A percentile compares a stretch with the other conserved stretches of the same genome.
phyloP scores from a whole-genome alignment of 2,888 invertebrate species.

The Ethmia dodecea region DNA sequence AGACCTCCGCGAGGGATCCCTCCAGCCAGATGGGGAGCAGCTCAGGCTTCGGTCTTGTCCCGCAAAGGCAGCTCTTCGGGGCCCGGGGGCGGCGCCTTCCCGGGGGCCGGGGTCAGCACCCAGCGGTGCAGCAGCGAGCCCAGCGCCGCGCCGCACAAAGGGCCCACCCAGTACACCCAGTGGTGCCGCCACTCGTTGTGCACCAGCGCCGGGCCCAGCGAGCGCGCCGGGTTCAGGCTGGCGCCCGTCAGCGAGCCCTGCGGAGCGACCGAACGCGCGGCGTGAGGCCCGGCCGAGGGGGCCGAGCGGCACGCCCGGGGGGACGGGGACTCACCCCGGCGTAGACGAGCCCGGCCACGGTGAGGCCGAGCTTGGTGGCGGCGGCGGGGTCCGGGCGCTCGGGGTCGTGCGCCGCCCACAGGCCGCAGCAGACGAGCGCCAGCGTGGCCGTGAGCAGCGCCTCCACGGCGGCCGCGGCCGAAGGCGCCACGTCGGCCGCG shows the following conservation, averaged over 20 bases:
- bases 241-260: constrained; percentile 82
- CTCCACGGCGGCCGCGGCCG: constrained; percentile 32
- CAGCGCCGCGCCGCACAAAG: constrained; percentile 50
- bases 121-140: constrained; percentile 47
- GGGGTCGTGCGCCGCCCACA: constrained; percentile 45
- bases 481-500: constrained; percentile 24
- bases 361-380: constrained; percentile 55
- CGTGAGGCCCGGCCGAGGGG: not conserved
- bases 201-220: constrained; percentile 84
- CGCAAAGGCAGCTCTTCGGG: constrained; percentile 76
- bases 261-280: not conserved
- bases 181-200: constrained; percentile 79
- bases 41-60: constrained; percentile 42
- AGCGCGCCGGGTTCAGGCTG: constrained; percentile 84
- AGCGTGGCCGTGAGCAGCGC: constrained; percentile 44
- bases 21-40: constrained; percentile 1
- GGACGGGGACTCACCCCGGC: constrained; percentile 40
- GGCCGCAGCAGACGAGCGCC: constrained; percentile 42
- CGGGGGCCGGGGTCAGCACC: constrained; percentile 60
- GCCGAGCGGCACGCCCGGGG: not conserved
- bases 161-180: constrained; percentile 81
- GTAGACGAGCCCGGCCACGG: constrained; percentile 54
- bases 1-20: too few relatives aligned
- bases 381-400: constrained; percentile 40
- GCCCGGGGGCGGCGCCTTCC: constrained; percentile 40